phyloP scores from a whole-genome alignment of 2,797 vertebrate genomes.

The Oceanodroma leucorhoa region DNA sequence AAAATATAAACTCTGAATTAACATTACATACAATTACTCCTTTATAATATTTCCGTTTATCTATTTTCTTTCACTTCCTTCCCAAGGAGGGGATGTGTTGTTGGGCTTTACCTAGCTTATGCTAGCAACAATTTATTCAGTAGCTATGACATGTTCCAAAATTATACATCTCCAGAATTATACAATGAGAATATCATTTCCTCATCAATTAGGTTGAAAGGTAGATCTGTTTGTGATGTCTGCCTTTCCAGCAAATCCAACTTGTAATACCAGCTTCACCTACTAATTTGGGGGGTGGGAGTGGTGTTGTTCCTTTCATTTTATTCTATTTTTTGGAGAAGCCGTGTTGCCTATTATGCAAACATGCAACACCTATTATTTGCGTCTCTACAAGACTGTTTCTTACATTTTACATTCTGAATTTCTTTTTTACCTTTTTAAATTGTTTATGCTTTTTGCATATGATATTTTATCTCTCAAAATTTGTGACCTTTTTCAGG shows the following conservation, averaged over 20 bases:
- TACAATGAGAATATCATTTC: neutral
- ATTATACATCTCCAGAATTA: neutral
- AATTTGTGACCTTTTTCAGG: neutral
- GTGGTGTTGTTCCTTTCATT: neutral
- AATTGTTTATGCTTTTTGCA: neutral
- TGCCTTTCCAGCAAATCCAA: neutral
- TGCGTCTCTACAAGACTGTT: neutral
- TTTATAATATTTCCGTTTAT: neutral
- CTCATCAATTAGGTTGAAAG: neutral
- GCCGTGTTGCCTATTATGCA: neutral
- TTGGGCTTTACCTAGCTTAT: neutral
- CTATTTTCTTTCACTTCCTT: neutral
- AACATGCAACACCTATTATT: accelerated
- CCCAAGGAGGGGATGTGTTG: neutral
- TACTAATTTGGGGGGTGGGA: neutral
- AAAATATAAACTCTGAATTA: neutral
- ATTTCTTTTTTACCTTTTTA: neutral
- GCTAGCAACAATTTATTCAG: neutral
- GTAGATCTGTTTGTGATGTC: neutral
- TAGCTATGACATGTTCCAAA: neutral
- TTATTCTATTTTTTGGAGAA: neutral
- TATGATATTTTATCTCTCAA: neutral
- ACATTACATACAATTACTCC: neutral
- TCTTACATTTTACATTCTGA: neutral
- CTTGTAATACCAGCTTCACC: neutral